phyloP scores from a whole-genome alignment of 2,113 vertebrate genomes.

The Equus quagga region DNA sequence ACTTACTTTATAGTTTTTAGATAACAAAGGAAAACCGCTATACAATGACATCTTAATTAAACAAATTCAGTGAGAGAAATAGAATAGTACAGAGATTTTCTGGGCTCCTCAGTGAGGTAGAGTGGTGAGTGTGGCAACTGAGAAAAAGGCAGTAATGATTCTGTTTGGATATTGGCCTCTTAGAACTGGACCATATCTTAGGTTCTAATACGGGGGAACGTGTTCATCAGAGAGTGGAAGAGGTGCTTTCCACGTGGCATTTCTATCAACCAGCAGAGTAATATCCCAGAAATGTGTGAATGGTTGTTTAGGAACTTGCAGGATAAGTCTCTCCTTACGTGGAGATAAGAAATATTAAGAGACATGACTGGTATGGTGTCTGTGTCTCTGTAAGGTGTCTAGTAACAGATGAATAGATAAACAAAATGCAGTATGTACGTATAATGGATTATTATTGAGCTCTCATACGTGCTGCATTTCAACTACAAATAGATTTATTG shows the following conservation, averaged over 20 bases:
- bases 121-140: not conserved
- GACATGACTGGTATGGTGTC: not conserved
- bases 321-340: not conserved
- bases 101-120: not conserved
- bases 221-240: not conserved
- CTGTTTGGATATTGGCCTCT: not conserved
- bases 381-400: not conserved
- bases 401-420: not conserved
- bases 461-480: not conserved
- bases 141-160: not conserved
- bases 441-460: too few species aligned
- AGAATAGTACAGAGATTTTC: not conserved
- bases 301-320: not conserved
- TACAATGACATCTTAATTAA: not conserved
- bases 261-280: not conserved
- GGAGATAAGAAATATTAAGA: not conserved
- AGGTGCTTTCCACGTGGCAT: not conserved
- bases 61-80: not conserved
- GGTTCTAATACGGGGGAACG: not conserved
- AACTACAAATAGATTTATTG: not conserved
- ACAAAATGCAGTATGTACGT: not conserved
- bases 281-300: not conserved
- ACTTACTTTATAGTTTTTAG: conserved; percentile 4
- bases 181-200: not conserved
- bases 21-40: not conserved